Conservation (phyloP, 2,113 vertebrate species). For the Silurus glanis region DNA sequence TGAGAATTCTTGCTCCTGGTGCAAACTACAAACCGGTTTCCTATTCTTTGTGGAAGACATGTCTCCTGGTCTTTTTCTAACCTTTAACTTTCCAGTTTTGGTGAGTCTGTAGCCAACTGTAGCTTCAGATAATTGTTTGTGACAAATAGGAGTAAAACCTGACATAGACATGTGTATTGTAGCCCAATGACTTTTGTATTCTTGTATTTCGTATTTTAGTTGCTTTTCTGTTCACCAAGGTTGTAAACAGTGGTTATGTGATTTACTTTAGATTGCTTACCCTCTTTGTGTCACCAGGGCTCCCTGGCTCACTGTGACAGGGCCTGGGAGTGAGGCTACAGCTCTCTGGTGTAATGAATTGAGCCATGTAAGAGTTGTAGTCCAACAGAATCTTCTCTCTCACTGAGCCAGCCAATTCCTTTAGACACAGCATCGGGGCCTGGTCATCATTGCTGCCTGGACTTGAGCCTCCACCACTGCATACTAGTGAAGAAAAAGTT, state of each 20-base stretch:
- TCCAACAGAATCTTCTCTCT: constrained; percentile 72
- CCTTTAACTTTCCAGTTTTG: too few relatives aligned
- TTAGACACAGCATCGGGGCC: constrained; percentile 53
- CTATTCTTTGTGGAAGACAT: too few relatives aligned
- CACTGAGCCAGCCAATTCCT: constrained; percentile 50
- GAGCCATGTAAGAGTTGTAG: constrained; percentile 80
- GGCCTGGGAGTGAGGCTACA: constrained; percentile 68
- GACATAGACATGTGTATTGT: too few relatives aligned
- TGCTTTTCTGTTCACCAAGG: too few relatives aligned
- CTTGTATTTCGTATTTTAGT: too few relatives aligned
- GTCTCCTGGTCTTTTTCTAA: too few relatives aligned
- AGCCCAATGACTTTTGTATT: too few relatives aligned
- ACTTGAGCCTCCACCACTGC: constrained; percentile 61
- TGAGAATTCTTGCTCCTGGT: too few relatives aligned
- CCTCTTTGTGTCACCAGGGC: constrained; percentile 63
- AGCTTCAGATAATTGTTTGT: too few relatives aligned
- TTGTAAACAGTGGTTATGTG: not conserved
- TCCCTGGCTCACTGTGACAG: constrained; percentile 65
- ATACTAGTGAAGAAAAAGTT: constrained; percentile 28
- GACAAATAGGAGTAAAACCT: too few relatives aligned
- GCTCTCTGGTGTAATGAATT: constrained; percentile 61
- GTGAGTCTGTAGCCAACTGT: too few relatives aligned
- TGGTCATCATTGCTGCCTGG: constrained; percentile 72
- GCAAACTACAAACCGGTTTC: too few relatives aligned
- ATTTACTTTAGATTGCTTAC: constrained; percentile 39